Conservation (phyloP, 2,888 invertebrate genomes). For the Unio pictorum region DNA sequence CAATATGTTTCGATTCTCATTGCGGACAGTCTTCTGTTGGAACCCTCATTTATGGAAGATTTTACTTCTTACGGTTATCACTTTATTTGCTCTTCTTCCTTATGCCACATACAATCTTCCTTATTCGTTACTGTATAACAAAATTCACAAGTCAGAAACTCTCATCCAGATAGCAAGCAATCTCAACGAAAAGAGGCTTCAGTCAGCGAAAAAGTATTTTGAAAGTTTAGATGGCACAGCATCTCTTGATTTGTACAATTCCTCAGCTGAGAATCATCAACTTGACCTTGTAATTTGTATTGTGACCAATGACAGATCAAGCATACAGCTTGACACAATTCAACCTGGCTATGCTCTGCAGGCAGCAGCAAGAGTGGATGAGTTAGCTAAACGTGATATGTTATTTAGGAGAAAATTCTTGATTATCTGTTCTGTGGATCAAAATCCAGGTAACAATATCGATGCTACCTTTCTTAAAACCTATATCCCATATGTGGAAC, state of each 20-base stretch:
- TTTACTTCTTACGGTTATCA: slow-evolving; percentile 10
- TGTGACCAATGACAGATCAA: slow-evolving; percentile 51
- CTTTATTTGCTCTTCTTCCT: slow-evolving; percentile 21
- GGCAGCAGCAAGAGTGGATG: slow-evolving; percentile 36
- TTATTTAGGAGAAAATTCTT: slow-evolving; percentile 34
- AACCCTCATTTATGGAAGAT: slow-evolving; percentile 1
- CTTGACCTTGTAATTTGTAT: slow-evolving; percentile 45
- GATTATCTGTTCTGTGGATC: slow-evolving; percentile 64
- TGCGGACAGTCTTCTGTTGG: too few species aligned
- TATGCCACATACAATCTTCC: slow-evolving; percentile 17
- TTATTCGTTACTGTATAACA: slow-evolving; percentile 29
- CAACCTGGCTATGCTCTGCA: slow-evolving; percentile 56
- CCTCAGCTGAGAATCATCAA: slow-evolving; percentile 1
- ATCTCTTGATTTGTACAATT: slow-evolving; percentile 7
- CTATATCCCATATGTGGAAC: slow-evolving; percentile 39
- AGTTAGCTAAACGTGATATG: slow-evolving; percentile 18
- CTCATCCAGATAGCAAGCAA: slow-evolving; percentile 16
- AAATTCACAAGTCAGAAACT: slow-evolving; percentile 11
- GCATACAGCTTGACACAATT: slow-evolving; percentile 16
- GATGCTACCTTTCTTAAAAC: slow-evolving; percentile 44
- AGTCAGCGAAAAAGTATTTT: slow-evolving; percentile 31
- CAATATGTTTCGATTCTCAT: too few species aligned
- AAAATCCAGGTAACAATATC: slow-evolving; percentile 34
- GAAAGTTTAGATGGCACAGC: slow-evolving; percentile 1
- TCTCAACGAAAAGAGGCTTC: slow-evolving; percentile 20